Base-by-base conservation (phyloP, 2,113 vertebrate species). In the Periophthalmus modestus region DNA sequence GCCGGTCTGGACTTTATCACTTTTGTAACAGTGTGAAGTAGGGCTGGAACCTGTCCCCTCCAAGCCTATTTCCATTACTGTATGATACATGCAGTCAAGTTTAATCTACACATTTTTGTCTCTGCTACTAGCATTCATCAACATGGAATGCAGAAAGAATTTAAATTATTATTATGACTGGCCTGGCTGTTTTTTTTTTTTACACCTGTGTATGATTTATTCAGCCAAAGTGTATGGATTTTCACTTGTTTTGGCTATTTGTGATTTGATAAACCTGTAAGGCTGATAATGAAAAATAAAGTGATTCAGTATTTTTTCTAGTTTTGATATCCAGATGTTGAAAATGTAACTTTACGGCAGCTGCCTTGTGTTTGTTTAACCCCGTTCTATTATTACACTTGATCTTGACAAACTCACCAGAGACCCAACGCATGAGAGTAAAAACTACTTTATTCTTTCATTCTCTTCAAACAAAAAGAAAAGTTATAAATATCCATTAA, bases 391-490 rank as follows among this genome's bases (percentile, higher is more conserved):
- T 43, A 43, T 43, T 43, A 43, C 7, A 10, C 39, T 43, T 10
- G 39, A 43, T 13, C 47, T 48, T 14, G 16, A 18, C 57, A 75
- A 62, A 36, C 7, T 1, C 58, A 58, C 18, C 77, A 66, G 68
- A 82, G 34, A 77, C 14, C 14, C 46, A 57, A 68, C 23, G 24
- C 71, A 71, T 2, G 68, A 86, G 89, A 91, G 85, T 92, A 92
- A 91, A 92, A 92, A 92, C 91, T 92, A 92, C 90, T 92, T 92
- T 92, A 92, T 92, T 92, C 88, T 89, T 89, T 89, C 85, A 91
- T 92, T 91, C 87, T 88, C 85, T 85, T 88, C 81, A 84, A 90
- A 92, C 88, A 87, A 79, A 91, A 90, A 88, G 79, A 89, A 88
- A 88, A 87, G 84, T 83, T 89, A 85, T 87, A 92, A 92, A 92